Evolutionary conservation across 2,888 invertebrate genomes (phyloP).

Genomic region (Brenthis ino): DNA sequence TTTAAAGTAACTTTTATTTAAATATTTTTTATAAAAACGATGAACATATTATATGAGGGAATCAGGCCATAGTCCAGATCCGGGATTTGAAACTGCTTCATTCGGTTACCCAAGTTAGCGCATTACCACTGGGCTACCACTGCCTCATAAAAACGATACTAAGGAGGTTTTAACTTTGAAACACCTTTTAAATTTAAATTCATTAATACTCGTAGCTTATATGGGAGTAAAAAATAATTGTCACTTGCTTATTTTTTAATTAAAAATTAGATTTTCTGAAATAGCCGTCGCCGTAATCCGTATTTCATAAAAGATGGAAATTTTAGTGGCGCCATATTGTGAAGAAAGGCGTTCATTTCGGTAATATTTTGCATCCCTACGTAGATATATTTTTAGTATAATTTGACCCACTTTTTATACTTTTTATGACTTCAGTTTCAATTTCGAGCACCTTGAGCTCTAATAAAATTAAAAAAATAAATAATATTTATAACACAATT

Average conservation of each 20-base stretch:
- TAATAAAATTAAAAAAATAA: conserved; percentile 31
- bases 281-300: conserved; percentile 66
- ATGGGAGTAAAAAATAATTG: conserved; percentile 63
- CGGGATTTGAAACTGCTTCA: too few relatives aligned
- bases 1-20: too few relatives aligned
- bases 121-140: too few relatives aligned
- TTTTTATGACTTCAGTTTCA: conserved; percentile 32
- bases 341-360: conserved; percentile 73
- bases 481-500: conserved; percentile 20
- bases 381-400: conserved; percentile 52
- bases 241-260: conserved; percentile 65
- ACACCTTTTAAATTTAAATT: conserved; percentile 13
- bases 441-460: conserved; percentile 44
- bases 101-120: too few relatives aligned
- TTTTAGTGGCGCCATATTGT: conserved; percentile 79
- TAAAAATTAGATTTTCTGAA: conserved; percentile 72
- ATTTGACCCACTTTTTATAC: conserved; percentile 57
- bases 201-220: neutral
- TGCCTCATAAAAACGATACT: too few relatives aligned
- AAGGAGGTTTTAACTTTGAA: conserved; percentile 4
- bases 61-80: too few relatives aligned
- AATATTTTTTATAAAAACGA: too few relatives aligned
- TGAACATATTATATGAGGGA: too few relatives aligned
- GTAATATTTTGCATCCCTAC: conserved; percentile 74
- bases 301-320: conserved; percentile 79